Conservation (phyloP, 2,888 invertebrate species). For the Athalia cordata region DNA sequence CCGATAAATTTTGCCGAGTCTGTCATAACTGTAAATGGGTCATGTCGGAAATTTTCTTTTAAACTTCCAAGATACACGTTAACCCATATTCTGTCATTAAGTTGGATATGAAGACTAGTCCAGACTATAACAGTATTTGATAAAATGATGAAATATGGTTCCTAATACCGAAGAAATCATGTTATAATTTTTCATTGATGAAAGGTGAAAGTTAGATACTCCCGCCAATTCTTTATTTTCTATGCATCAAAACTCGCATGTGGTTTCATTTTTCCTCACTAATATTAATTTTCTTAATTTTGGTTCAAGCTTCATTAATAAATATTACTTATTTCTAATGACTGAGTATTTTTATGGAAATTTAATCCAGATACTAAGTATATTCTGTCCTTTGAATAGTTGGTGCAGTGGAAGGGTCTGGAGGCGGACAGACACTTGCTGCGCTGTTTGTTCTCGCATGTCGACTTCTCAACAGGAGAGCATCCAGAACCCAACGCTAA, state of each 20-base stretch:
- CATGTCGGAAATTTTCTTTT: conserved; percentile 19
- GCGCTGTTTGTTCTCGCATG: conserved; percentile 93
- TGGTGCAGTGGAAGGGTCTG: conserved; percentile 93
- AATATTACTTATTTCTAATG: no score
- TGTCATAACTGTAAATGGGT: background rate
- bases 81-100: background rate
- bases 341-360: no score
- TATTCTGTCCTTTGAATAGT: conserved; percentile 76
- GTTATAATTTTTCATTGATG: background rate
- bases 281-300: no score
- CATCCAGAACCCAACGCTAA: conserved; percentile 76
- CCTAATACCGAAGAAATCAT: background rate
- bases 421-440: conserved; percentile 98
- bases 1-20: background rate
- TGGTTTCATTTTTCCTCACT: no score
- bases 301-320: no score
- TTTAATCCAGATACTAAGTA: background rate
- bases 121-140: background rate
- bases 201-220: background rate
- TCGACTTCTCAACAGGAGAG: conserved; percentile 85
- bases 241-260: no score
- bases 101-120: background rate
- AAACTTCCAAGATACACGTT: background rate
- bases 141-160: background rate
- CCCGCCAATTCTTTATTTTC: no score